These are phyloP conservation scores for Apogon hyalosoma DNA, from an alignment of 2,797 vertebrate species.

Conservation along the genomic window DNA sequence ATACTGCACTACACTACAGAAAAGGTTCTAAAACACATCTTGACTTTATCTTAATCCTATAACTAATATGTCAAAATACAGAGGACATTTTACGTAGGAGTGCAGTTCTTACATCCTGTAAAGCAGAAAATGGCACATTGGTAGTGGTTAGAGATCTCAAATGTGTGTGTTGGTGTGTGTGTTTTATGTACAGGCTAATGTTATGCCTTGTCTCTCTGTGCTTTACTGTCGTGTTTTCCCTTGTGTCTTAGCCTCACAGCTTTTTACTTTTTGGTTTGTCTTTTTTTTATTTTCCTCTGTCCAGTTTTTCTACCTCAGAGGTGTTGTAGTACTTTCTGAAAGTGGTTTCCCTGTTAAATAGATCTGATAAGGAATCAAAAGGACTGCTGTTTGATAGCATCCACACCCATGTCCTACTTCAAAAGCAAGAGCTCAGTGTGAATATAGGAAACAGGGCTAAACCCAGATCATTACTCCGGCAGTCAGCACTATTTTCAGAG, in stretches of 20 bases:
- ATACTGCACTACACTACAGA: no score
- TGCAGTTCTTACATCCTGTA: no score
- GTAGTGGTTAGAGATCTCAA: background rate
- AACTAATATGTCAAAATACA: no score
- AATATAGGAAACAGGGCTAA: slow-evolving; percentile 81
- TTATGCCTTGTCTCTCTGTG: slow-evolving; percentile 54
- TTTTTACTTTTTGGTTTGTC: slow-evolving; percentile 26
- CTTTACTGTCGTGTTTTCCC: slow-evolving; percentile 62
- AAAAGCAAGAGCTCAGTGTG: slow-evolving; percentile 66
- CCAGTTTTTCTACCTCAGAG: background rate
- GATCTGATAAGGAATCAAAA: slow-evolving; percentile 13
- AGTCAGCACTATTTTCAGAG: slow-evolving; percentile 79
- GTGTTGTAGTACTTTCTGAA: slow-evolving; percentile 11
- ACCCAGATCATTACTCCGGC: slow-evolving; percentile 78
- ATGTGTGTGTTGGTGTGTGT: slow-evolving; percentile 30
- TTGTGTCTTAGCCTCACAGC: slow-evolving; percentile 55
- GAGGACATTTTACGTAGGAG: no score
- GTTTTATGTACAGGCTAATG: slow-evolving; percentile 31
- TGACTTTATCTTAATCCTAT: no score
- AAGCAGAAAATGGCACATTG: no score
- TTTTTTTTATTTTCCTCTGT: slow-evolving; percentile 11
- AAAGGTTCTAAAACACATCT: no score
- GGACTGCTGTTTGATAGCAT: slow-evolving; percentile 46
- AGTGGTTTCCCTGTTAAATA: slow-evolving; percentile 14
- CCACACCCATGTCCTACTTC: slow-evolving; percentile 59